Evolutionary conservation across 2,113 vertebrate species (phyloP).

Genomic region (Lanius collurio): DNA sequence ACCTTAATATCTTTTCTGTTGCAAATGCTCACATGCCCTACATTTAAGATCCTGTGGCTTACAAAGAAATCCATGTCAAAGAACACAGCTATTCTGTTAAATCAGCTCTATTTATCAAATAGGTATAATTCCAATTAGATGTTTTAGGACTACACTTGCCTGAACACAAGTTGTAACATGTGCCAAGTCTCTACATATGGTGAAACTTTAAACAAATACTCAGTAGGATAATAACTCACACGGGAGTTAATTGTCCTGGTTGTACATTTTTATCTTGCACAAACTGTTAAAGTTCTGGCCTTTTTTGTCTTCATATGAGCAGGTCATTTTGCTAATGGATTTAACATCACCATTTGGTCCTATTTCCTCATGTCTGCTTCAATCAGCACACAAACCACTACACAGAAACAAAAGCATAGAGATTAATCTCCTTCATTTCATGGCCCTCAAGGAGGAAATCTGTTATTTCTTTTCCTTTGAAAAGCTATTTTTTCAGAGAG

Average conservation of each 20-base stretch:
- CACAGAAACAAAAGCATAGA: background rate
- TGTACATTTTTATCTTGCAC: conserved; percentile 51
- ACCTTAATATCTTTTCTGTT: background rate
- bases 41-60: background rate
- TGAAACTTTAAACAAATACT: conserved; percentile 70
- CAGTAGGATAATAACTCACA: conserved; percentile 50
- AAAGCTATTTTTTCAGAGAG: background rate
- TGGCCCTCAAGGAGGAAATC: conserved; percentile 8
- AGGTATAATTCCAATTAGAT: conserved; percentile 3
- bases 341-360: conserved; percentile 73
- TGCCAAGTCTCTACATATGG: conserved; percentile 57
- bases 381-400: conserved; percentile 53
- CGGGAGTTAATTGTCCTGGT: conserved; percentile 57
- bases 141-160: conserved; percentile 33
- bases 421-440: conserved; percentile 46
- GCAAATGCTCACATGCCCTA: background rate
- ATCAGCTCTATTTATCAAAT: background rate
- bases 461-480: conserved; percentile 22
- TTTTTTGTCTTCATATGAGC: conserved; percentile 44
- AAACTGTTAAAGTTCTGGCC: conserved; percentile 62
- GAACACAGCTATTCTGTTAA: background rate
- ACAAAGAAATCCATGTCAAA: background rate
- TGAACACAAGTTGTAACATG: conserved; percentile 26
- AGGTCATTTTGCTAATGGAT: conserved; percentile 70
- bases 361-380: conserved; percentile 72